Evolutionary conservation across 2,113 vertebrate species (phyloP).

Genomic region (Panthera tigris): DNA sequence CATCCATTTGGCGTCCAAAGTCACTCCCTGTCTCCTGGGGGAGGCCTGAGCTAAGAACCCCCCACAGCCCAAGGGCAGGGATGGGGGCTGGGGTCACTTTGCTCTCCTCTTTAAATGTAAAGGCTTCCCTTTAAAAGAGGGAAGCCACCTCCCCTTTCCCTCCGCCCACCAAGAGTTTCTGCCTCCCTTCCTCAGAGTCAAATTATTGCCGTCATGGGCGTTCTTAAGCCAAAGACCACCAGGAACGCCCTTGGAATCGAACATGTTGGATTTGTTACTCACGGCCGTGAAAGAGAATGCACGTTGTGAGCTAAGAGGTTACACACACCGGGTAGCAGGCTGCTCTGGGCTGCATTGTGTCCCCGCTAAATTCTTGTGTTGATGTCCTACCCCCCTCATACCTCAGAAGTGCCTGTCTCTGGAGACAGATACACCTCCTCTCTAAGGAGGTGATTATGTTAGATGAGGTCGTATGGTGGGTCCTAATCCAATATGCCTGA

Average conservation of each 20-base stretch:
- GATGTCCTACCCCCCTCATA: too few species aligned
- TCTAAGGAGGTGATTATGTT: not conserved
- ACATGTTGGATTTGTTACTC: not conserved
- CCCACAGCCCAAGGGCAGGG: not conserved
- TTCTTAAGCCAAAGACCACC: not conserved
- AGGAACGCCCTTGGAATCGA: not conserved
- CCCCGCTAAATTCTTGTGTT: rapidly evolving
- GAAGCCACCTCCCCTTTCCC: not conserved
- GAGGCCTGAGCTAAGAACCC: not conserved
- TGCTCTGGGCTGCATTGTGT: rapidly evolving
- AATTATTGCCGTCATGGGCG: not conserved
- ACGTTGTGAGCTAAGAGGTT: rapidly evolving
- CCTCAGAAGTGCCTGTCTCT: not conserved
- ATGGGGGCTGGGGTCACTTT: too few species aligned
- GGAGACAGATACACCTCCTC: not conserved
- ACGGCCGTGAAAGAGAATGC: too few species aligned
- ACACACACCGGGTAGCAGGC: not conserved
- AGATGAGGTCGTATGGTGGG: not conserved
- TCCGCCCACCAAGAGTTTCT: not conserved
- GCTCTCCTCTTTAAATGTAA: not conserved
- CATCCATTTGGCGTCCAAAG: not conserved
- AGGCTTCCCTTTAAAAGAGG: not conserved
- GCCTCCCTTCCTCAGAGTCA: not conserved
- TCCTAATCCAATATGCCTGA: too few species aligned
- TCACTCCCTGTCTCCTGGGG: not conserved